Evolutionary conservation across 53 echinoderm and acorn worm genomes (phyloP), one percentile per base, ranked within the genome.

Genomic region (Hippasteria phrygiana): DNA sequence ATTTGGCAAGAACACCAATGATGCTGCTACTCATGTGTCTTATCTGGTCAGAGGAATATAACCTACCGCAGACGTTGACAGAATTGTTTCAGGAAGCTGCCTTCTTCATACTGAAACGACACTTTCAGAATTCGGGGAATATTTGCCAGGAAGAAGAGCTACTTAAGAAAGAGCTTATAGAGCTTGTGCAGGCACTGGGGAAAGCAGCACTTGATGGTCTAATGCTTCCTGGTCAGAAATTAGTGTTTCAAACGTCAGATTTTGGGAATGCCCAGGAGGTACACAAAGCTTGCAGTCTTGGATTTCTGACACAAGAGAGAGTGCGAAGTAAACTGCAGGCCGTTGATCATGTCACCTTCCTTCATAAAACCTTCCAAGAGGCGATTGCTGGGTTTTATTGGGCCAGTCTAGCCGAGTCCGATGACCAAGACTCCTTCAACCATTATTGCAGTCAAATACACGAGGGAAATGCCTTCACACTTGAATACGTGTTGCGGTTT

Each of bases 11-110:
- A 41, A 80, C 59, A 36, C 80, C 80, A 1, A 63, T 80, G 63
- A 80, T 80, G 80, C 28, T 80, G 46, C 38, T 80, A 1, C 37
- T 80, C 62, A 38, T 80, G 63, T 80, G 80, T 62, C 63, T 80
- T 35, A 8, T 80, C 20, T 80, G 80, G 80, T 37, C 40, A 11
- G 80, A 80, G 39, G n/a, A 38, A 6, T 11, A 80, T 14, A 56
- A 12, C 62, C 63, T 80, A 1, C 80, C 80, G 18, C 62, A 80
- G 24, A 80, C 62, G 14, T 41, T 36, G 16, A 80, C 80, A 3
- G 63, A 36, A 27, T 62, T 80, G 62, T 59, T 62, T 43, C 36
- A 80, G 7, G 39, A 62, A 18, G 62, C 50, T 16, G 42, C 59
- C 5, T 40, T 36, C 22, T 80, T 62, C 50, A 37, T 80, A 0